Base-by-base conservation (phyloP, 2,113 vertebrate genomes). In the Epinephelus fuscoguttatus region DNA sequence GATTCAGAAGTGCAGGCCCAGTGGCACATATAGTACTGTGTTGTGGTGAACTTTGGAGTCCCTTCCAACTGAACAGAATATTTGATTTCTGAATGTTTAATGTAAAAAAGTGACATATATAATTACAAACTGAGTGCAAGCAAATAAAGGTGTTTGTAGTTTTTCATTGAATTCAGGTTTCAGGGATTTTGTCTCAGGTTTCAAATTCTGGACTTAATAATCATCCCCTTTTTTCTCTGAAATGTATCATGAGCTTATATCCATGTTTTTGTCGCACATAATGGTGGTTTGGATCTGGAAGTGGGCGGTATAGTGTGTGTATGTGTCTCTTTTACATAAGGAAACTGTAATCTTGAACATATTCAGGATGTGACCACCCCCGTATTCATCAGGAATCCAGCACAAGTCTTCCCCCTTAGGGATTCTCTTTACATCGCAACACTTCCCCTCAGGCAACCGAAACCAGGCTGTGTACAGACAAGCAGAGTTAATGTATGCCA, bases 391-490 rank as follows among this genome's bases (percentile, higher is more conserved):
- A 47, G 15, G 19, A 72, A 53, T 40, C 73, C 59, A 73, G 66
- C 37, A 42, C 8, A 86, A 62, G 42, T 80, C n/a, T 40, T 69
- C 40, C 84, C 76, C 84, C 85, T 70, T 21, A 68, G 82, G 86
- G 78, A 61, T 37, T 75, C 55, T 69, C 55, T 70, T 61, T 67
- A 80, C 78, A 76, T 78, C 18, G 10, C 60, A 42, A 18, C 62
- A 64, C 75, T 77, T 87, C 62, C 83, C 62, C 73, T 62, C 2
- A 4, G 23, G 80, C 87, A 89, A 88, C 64, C 17, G 57, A 92
- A 86, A 89, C 86, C 74, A 80, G 76, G 75, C 86, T 63, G 40
- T 88, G 86, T 76, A 69, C 80, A 84, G 82, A 88, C 89, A 91
- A 64, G 83, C 33, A 30, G 14, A 71, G 62, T 75, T 88, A 88